Evolutionary conservation across 2,797 vertebrate species (phyloP), one percentile per base, ranked within the genome.

Genomic region (Betta splendens): DNA sequence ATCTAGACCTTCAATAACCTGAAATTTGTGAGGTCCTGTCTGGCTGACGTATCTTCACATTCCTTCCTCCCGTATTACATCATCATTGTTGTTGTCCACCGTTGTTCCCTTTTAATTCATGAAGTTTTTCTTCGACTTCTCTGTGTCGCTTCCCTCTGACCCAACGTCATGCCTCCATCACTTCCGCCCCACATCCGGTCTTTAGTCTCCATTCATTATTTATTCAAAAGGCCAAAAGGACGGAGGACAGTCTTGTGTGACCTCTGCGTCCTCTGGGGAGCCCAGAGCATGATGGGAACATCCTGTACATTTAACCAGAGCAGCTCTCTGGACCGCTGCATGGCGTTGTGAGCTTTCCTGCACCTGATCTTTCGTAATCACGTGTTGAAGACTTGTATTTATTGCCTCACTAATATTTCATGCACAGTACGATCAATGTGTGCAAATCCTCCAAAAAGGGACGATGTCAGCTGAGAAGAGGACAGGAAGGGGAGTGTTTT

Each of bases 241-340:
- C 63, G 69, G 63, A 72, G 38, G 20, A 53, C 32, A 44, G 36
- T 78, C 51, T 53, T 77, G 17, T 45, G 57, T 69, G 77, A 78
- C 80, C 76, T 65, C 60, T 72, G 51, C 15, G 17, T 64, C 66
- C 76, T 63, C 80, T 21, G 39, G 73, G 73, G 79, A 81, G 16
- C 37, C 46, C 11, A 26, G 37, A 57, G 77, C 71, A 80, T 74
- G 76, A 70, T 80, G 80, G 79, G 78, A 85, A 84, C 78, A 75
- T 83, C 81, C 83, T 81, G 74, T 71, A 62, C 72, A 37, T 33
- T 40, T 11, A 33, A 36, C 48, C 50, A 63, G 69, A 82, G 75
- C 67, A 64, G 55, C 56, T 74, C 60, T 71, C 37, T 49, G 53
- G 15, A 36, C 52, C 59, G 63, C 58, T 73, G 76, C 43, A 51